Conservation (phyloP, 2,888 invertebrate species). For the Caenorhabditis zanzibari region DNA sequence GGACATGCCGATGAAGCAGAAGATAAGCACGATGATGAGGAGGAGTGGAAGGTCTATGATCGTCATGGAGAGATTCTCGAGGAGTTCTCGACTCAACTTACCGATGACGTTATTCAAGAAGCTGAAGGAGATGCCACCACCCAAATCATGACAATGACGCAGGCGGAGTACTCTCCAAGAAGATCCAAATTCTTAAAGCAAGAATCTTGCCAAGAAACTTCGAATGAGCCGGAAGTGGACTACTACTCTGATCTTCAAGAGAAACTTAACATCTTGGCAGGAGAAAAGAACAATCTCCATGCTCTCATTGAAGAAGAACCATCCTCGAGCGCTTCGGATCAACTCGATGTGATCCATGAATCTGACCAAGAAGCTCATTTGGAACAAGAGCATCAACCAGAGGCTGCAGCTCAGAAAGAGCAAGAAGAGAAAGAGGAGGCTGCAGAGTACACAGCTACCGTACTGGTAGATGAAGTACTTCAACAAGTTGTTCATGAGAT, state of each 20-base stretch:
- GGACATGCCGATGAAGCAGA: constrained; percentile 56
- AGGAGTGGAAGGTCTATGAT: constrained; percentile 70
- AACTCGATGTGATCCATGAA: constrained; percentile 67
- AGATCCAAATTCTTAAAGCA: constrained; percentile 65
- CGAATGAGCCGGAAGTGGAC: constrained; percentile 76
- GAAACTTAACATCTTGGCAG: constrained; percentile 72
- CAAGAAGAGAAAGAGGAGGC: constrained; percentile 55
- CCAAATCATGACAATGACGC: constrained; percentile 44
- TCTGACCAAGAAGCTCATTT: constrained; percentile 64
- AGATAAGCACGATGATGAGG: constrained; percentile 57
- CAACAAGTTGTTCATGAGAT: constrained; percentile 52
- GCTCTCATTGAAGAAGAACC: constrained; percentile 67
- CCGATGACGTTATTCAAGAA: constrained; percentile 68
- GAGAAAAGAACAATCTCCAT: constrained; percentile 55
- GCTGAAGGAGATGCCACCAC: constrained; percentile 65
- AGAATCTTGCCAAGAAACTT: constrained; percentile 73
- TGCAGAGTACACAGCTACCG: constrained; percentile 57
- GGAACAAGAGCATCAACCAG: constrained; percentile 16
- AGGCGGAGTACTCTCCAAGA: constrained; percentile 43
- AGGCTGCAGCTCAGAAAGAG: constrained; percentile 26
- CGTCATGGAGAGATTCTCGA: constrained; percentile 69
- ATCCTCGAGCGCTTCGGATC: constrained; percentile 56
- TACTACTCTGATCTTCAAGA: constrained; percentile 77
- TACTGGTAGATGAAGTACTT: constrained; percentile 70
- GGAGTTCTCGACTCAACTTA: constrained; percentile 69